These are phyloP conservation scores for Zapornia atra DNA, from an alignment of 2,113 vertebrate genomes.

Conservation along the genomic window DNA sequence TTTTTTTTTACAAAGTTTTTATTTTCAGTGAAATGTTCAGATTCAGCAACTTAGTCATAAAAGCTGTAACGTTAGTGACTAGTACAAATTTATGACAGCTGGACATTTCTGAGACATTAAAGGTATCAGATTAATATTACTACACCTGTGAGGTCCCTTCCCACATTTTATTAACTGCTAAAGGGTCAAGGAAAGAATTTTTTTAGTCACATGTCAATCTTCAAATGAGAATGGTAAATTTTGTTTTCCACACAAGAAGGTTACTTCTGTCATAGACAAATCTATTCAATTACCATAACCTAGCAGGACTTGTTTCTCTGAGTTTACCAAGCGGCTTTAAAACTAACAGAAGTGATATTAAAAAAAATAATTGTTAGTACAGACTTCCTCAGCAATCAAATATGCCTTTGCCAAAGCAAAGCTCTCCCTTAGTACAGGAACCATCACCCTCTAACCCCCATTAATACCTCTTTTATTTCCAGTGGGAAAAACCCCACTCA, in stretches of 20 bases:
- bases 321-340: neutral
- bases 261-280: neutral
- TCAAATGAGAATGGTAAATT: neutral
- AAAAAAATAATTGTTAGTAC: neutral
- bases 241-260: neutral
- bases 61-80: neutral
- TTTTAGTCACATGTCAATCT: neutral
- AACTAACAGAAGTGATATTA: neutral
- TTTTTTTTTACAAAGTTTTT: neutral
- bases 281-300: neutral
- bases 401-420: neutral
- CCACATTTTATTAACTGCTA: neutral
- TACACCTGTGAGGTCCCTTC: neutral
- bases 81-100: neutral
- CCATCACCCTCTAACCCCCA: neutral
- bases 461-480: neutral
- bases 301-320: neutral
- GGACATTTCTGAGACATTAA: neutral
- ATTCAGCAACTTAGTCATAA: neutral
- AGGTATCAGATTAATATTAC: neutral
- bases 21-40: neutral
- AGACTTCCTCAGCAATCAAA: neutral
- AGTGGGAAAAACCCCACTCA: neutral
- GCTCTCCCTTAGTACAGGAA: neutral
- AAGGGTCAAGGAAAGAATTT: neutral